Evolutionary conservation across 1,140 invertebrate genomes (phyloP).

Genomic region (Pogonomyrmex californicus): DNA sequence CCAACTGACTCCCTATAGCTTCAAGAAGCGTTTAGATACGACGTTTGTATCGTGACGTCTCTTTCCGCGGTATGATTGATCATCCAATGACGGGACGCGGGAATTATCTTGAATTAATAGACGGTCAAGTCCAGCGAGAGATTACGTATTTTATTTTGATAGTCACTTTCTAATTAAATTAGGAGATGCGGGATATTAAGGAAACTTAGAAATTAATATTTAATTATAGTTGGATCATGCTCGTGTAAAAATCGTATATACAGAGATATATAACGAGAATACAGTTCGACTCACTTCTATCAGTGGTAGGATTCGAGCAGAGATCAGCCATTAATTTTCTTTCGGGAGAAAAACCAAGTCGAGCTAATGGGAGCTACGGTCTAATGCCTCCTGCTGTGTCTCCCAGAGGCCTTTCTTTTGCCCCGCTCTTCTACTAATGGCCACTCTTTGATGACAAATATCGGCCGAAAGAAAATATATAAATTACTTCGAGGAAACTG

Average conservation of each 20-base stretch:
- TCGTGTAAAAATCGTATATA: background rate
- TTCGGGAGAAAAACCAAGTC: slow-evolving; percentile 83
- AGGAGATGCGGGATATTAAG: background rate
- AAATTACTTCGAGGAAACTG: slow-evolving; percentile 84
- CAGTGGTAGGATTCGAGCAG: slow-evolving; percentile 65
- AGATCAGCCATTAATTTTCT: slow-evolving; percentile 85
- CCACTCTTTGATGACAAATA: slow-evolving; percentile 87
- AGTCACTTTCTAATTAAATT: slow-evolving; percentile 23
- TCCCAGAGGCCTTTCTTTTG: slow-evolving; percentile 81
- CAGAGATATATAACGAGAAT: background rate
- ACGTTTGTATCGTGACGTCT: slow-evolving; percentile 71
- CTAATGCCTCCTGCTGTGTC: slow-evolving; percentile 86
- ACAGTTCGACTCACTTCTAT: slow-evolving; percentile 23
- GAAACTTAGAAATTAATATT: slow-evolving; percentile 8
- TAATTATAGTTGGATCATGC: background rate
- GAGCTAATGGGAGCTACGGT: slow-evolving; percentile 85
- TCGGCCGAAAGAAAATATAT: slow-evolving; percentile 86
- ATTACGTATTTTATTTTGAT: slow-evolving; percentile 46
- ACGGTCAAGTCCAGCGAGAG: slow-evolving; percentile 32
- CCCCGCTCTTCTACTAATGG: slow-evolving; percentile 84
- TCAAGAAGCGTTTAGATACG: slow-evolving; percentile 64
- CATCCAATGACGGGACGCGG: slow-evolving; percentile 54
- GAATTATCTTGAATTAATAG: slow-evolving; percentile 45
- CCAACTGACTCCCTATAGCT: slow-evolving; percentile 65
- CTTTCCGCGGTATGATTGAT: slow-evolving; percentile 70